phyloP scores from a whole-genome alignment of 2,888 invertebrate species.

The Nomada lathburiana region DNA sequence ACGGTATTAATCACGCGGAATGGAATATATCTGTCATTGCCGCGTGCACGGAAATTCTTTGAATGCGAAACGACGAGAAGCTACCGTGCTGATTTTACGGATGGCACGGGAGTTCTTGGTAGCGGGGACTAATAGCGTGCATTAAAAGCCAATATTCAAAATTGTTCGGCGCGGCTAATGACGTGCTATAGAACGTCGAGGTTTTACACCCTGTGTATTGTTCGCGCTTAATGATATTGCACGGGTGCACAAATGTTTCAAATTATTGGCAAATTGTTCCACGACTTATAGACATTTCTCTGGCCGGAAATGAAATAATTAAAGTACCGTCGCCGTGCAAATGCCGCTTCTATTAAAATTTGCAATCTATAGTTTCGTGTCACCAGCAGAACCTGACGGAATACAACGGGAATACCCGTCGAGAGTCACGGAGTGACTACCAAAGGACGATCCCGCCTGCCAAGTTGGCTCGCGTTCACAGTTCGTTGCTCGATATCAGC shows the following conservation, averaged over 20 bases:
- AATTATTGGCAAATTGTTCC: no score
- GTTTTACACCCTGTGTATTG: background rate
- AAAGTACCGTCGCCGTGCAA: no score
- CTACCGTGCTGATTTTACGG: slow-evolving; percentile 30
- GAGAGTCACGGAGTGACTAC: slow-evolving; percentile 21
- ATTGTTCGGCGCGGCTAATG: no score
- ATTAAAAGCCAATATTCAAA: background rate
- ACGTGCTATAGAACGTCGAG: background rate
- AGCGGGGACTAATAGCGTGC: slow-evolving; percentile 18
- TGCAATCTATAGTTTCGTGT: background rate
- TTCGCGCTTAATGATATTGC: background rate
- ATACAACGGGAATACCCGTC: slow-evolving; percentile 20
- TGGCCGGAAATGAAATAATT: no score
- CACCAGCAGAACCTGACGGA: slow-evolving; percentile 4
- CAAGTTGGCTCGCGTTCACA: slow-evolving; percentile 43
- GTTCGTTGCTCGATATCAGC: slow-evolving; percentile 32
- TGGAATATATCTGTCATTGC: slow-evolving; percentile 54
- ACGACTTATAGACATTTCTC: no score
- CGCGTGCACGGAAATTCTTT: slow-evolving; percentile 53
- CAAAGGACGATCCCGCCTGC: slow-evolving; percentile 44
- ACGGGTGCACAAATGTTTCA: no score
- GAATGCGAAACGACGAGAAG: slow-evolving; percentile 15
- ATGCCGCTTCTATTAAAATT: no score
- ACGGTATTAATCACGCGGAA: slow-evolving; percentile 66
- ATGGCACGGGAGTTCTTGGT: slow-evolving; percentile 46